phyloP scores from a whole-genome alignment of 2,797 vertebrate genomes.

The Tolypeutes matacus region DNA sequence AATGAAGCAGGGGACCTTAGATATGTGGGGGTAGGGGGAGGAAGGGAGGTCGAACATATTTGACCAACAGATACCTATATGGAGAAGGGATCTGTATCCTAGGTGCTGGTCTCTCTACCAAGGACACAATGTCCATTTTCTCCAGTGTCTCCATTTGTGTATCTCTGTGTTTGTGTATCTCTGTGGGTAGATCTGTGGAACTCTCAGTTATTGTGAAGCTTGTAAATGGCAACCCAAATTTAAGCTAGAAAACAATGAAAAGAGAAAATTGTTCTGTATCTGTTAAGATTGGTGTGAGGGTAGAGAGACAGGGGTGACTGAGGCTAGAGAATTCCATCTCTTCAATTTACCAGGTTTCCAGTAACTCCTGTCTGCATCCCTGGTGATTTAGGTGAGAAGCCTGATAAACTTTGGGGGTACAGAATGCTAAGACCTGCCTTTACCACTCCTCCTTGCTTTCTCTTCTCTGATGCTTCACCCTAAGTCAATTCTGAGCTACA shows the following conservation, averaged over 20 bases:
- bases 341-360: conserved; percentile 46
- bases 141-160: conserved; percentile 1
- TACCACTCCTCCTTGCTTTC: neutral
- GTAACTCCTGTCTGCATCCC: neutral
- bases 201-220: conserved; percentile 35
- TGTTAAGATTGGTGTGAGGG: conserved; percentile 48
- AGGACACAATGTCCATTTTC: neutral
- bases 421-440: conserved; percentile 46
- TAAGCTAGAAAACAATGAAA: conserved; percentile 56
- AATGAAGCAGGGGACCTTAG: conserved; percentile 35
- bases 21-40: neutral
- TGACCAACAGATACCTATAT: neutral
- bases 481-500: conserved; percentile 47
- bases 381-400: neutral
- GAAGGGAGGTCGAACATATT: conserved; percentile 42
- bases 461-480: neutral
- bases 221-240: conserved; percentile 25
- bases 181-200: conserved; percentile 20
- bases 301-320: neutral
- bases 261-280: neutral
- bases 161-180: conserved; percentile 46
- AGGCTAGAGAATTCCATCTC: conserved; percentile 29
- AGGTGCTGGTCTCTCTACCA: conserved; percentile 18
- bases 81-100: neutral
- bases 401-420: conserved; percentile 21